Percentiles rank a stretch among this genome's conserved stretches.
Evolutionary conservation across 1,140 invertebrate genomes (phyloP).

Genomic region (Papilio polytes): DNA sequence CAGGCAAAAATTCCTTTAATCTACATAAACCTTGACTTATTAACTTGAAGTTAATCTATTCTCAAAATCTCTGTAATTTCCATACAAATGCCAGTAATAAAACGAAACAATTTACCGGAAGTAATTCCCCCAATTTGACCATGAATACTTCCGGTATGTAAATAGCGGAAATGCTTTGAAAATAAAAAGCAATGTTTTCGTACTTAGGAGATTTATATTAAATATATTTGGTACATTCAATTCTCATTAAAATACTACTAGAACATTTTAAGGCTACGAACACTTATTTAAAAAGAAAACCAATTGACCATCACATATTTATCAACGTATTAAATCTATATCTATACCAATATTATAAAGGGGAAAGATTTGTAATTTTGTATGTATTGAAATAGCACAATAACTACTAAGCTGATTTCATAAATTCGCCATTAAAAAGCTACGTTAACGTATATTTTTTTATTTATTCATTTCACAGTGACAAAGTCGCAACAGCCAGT

Average conservation of each 20-base stretch:
- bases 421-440: no score
- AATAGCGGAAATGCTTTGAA: background rate
- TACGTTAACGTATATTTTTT: no score
- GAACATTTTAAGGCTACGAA: background rate
- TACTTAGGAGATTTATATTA: background rate
- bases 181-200: background rate
- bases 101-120: background rate
- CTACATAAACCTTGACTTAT: background rate
- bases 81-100: conserved; percentile 8
- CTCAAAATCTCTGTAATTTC: background rate
- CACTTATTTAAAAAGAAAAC: background rate
- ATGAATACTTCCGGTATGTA: conserved; percentile 5
- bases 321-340: no score
- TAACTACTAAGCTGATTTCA: no score
- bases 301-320: no score
- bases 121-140: background rate
- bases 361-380: no score
- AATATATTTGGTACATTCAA: background rate
- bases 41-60: conserved; percentile 5
- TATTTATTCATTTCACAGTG: no score
- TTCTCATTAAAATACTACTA: background rate
- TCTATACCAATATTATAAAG: no score
- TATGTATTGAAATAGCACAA: no score
- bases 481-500: no score
- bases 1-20: background rate